phyloP scores from a whole-genome alignment of 2,113 vertebrate species.

The Brienomyrus brachyistius region DNA sequence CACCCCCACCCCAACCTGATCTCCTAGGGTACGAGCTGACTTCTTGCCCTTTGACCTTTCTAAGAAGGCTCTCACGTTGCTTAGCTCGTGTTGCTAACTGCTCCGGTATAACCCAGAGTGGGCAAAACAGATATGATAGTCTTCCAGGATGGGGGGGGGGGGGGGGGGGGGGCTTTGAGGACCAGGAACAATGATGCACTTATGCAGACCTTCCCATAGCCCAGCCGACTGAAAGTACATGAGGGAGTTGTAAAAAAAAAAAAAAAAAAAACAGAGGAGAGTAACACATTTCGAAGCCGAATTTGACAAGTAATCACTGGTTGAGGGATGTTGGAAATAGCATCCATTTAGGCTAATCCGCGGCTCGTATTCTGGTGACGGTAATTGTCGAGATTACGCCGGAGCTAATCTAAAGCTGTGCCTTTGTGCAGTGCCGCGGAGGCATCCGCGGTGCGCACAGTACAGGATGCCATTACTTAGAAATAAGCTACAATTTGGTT shows the following conservation, averaged over 20 bases:
- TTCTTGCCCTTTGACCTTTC: neutral
- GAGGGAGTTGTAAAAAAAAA: neutral
- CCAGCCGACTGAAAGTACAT: too few relatives aligned
- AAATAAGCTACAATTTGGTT: constrained; percentile 52
- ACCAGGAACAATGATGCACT: constrained; percentile 15
- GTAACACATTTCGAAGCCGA: constrained; percentile 13
- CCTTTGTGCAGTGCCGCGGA: constrained; percentile 9
- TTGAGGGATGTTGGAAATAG: constrained; percentile 18
- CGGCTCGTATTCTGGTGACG: neutral
- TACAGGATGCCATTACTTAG: constrained; percentile 39
- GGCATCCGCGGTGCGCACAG: constrained; percentile 1
- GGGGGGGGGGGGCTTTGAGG: neutral
- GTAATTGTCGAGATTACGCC: constrained; percentile 20
- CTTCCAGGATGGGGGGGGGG: neutral
- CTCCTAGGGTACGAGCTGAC: neutral
- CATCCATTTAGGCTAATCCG: constrained; percentile 12
- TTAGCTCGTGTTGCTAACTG: neutral
- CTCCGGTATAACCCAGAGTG: neutral
- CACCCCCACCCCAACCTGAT: neutral
- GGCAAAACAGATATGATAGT: constrained; percentile 12
- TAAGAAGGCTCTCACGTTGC: neutral
- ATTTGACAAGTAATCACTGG: constrained; percentile 15
- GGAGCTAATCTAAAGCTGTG: constrained; percentile 14
- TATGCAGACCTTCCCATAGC: constrained; percentile 10
- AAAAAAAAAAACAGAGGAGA: neutral